These are phyloP conservation scores for Nasalis larvatus DNA, from an alignment of 2,113 vertebrate genomes.

Conservation along the genomic window DNA sequence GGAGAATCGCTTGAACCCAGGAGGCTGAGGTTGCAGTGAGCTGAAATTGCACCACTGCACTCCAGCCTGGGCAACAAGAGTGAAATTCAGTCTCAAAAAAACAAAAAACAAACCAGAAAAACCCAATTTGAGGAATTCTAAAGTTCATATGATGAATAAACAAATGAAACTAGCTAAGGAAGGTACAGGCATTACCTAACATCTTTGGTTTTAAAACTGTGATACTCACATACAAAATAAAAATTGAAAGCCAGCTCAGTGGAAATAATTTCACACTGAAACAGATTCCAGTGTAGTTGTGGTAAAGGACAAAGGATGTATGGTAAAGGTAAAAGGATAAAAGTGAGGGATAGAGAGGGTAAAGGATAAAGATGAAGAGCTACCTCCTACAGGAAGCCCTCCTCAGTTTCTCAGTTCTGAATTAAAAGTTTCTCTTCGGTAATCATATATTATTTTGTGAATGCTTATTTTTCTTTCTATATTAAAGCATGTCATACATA, in stretches of 20 bases:
- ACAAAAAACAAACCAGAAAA: background rate
- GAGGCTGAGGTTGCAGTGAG: too few relatives aligned
- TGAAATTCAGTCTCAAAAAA: background rate
- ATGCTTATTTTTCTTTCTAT: background rate
- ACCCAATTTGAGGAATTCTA: background rate
- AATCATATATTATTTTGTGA: background rate
- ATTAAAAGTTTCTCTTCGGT: background rate
- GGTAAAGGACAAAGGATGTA: background rate
- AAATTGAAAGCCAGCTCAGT: background rate
- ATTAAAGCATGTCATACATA: background rate
- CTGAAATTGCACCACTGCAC: too few relatives aligned
- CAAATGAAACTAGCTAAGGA: background rate
- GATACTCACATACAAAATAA: background rate
- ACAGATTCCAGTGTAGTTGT: background rate
- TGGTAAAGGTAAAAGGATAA: background rate
- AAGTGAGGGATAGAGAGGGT: background rate
- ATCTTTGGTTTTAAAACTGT: background rate
- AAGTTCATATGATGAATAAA: background rate
- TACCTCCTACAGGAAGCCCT: background rate
- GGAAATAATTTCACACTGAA: background rate
- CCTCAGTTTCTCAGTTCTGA: slow-evolving; percentile 9
- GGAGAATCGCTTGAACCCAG: too few relatives aligned
- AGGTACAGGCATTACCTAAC: background rate
- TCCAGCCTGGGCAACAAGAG: too few relatives aligned
- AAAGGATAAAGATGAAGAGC: background rate